A percentile compares a stretch with the other conserved stretches of the same genome.
phyloP scores from a whole-genome alignment of 2,797 vertebrate genomes.

The Balearica regulorum region DNA sequence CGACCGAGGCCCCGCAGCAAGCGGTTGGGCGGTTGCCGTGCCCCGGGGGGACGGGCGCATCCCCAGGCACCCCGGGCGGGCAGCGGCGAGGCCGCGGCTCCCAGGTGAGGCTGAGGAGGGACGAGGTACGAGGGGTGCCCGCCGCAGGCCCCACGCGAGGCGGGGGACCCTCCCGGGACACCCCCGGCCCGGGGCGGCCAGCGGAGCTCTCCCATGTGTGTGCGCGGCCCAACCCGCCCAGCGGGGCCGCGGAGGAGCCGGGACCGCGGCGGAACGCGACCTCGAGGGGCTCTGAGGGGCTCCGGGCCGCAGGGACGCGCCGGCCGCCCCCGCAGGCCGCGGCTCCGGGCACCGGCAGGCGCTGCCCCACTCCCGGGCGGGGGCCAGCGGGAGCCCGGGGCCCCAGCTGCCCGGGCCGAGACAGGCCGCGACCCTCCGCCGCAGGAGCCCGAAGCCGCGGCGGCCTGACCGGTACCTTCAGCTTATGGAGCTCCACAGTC shows the following conservation, averaged over 20 bases:
- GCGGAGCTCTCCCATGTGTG: not conserved
- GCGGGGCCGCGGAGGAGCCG: not conserved
- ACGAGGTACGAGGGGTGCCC: not conserved
- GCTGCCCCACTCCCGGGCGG: not conserved
- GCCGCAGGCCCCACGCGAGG: not conserved
- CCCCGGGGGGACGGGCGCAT: not conserved
- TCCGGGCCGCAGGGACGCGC: not conserved
- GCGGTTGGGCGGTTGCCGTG: not conserved
- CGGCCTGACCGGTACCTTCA: constrained; percentile 48
- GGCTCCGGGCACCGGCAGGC: not conserved
- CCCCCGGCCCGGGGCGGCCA: not conserved
- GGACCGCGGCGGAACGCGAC: not conserved
- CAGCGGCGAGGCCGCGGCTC: not conserved
- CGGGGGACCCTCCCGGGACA: not conserved
- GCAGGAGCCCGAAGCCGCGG: not conserved
- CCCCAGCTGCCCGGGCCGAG: too few species aligned
- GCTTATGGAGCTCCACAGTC: constrained; percentile 72
- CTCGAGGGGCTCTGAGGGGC: not conserved
- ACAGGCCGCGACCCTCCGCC: not conserved
- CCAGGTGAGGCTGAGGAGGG: not conserved
- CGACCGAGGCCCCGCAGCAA: not conserved
- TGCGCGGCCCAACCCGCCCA: not conserved
- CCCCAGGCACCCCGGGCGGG: not conserved
- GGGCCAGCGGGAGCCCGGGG: too few species aligned
- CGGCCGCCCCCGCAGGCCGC: not conserved